These are phyloP conservation scores for Lepus timidus DNA, from an alignment of 2,113 vertebrate species.

Conservation along the genomic window DNA sequence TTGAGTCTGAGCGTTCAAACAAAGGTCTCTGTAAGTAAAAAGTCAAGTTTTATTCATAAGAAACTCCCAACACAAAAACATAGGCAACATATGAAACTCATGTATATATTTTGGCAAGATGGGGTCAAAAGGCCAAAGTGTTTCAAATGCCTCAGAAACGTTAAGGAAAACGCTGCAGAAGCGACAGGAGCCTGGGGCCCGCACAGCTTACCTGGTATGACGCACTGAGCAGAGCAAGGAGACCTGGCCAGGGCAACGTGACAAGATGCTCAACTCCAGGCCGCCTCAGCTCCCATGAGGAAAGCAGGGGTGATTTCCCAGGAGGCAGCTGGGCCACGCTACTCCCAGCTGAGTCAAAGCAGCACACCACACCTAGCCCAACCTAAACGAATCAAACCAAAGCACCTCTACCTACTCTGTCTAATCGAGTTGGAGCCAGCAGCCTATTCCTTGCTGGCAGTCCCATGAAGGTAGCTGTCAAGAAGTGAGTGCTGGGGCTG, in stretches of 20 bases:
- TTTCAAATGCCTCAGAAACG: not conserved
- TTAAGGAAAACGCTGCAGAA: not conserved
- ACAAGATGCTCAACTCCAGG: not conserved
- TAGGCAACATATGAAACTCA: not conserved
- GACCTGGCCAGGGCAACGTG: not conserved
- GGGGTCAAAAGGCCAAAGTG: not conserved
- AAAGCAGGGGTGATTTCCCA: not conserved
- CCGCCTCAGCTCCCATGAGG: not conserved
- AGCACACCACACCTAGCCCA: not conserved
- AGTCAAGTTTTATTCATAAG: not conserved
- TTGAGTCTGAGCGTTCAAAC: not conserved
- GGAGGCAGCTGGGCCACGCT: not conserved
- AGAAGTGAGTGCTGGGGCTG: not conserved
- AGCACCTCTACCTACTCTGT: not conserved
- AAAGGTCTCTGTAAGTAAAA: not conserved
- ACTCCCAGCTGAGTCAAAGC: not conserved
- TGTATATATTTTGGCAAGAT: not conserved
- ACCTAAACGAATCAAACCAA: too few relatives aligned
- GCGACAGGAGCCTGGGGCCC: not conserved
- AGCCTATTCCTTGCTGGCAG: too few relatives aligned
- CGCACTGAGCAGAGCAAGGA: not conserved
- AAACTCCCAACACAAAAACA: conserved; percentile 6
- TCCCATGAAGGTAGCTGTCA: too few relatives aligned
- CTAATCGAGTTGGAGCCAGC: not conserved
- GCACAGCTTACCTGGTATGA: not conserved